Evolutionary conservation across 2,888 invertebrate genomes (phyloP), one percentile per base, ranked within the genome.

Genomic region (Phaonia tiefii): DNA sequence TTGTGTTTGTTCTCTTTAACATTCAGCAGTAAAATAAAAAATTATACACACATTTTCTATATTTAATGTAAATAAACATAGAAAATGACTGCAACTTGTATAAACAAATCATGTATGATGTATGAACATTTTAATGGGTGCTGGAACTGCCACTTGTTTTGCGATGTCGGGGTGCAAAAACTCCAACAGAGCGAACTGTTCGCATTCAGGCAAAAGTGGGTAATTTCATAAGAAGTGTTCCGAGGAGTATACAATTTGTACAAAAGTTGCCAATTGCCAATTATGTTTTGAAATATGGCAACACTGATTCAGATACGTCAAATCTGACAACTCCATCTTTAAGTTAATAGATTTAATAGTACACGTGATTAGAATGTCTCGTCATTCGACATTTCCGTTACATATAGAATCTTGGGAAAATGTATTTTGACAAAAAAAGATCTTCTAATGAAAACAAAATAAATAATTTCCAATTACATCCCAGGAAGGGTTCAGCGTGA

Each of bases 141-240:
- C n/a, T n/a, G 49, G 63, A 56, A 79, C 49, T 26, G 71, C 63
- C 79, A 79, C 79, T 79, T 79, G 79, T 79, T 79, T 17, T 60
- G 8, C 17, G 39, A 20, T 37, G 58, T 7, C 15, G 31, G 15
- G 2, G 2, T 25, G 25, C n/a, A 54, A 1, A 13, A 54, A 2
- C 22, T 39, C 2, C 17, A 5, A 8, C 20, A 49, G 11, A 22
- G 22, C 11, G 44, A n/a, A 44, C 2, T 8, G 3, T 44, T 44
- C 11, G 31, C 11, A 44, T 44, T 44, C 2, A 44, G 13, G 2
- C n/a, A n/a, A 11, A 44, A n/a, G n/a, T 51, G 51, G 54, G 54
- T 56, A 10, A 13, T 56, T 4, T 56, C 26, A 26, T 56, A n/a
- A 26, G 54, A 56, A 51, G 22, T 22, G 2, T 22, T 51, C 10